Base-by-base conservation (phyloP, 23 tunicate species). In the Styela plicata region DNA sequence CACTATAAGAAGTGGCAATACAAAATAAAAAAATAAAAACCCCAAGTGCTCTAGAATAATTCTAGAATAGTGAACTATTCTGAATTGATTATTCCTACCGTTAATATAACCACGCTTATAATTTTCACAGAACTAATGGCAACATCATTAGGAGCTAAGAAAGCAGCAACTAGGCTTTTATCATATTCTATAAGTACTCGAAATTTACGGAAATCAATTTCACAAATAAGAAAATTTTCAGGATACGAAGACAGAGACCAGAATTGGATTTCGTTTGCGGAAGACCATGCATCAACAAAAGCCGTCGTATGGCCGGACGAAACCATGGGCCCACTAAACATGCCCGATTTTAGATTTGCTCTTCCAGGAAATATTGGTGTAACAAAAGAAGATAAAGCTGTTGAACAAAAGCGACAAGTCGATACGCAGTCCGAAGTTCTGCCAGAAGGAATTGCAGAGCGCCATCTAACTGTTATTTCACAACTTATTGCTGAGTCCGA, bases 401-500 rank as follows among this genome's bases (percentile, higher is more conserved):
- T 31, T 18, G 31, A 36, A 36, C 57, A 25, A 36, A 37, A 52
- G 24, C 23, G 37, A 23, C 25, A 18, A 34, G 25, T 31, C 24
- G 32, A 33, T 34, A 32, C 52, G 13, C 78, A 33, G n/a, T 7
- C 57, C 13, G 83, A 64, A 31, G 44, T 64, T 63, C 74, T 80
- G 24, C 57, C 83, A 35, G 86, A 73, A 2, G 78, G 27, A 20
- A 80, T 71, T 33, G 31, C 61, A 29, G 85, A 89, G n/a, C 80
- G 89, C 3, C 95, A 89, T 33, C 81, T 89, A 7, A 37, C 86
- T 26, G 74, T 85, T 23, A 52, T 89, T 13, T 89, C 95, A 28
- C 89, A 85, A 64, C 87, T 89, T n/a, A 80, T 89, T 2, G 80
- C 95, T 1, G 95, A 89, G 61, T 89, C 95, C 2, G 89, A 89